These are phyloP conservation scores for Drosophila villosipedis DNA, from an alignment of 2,888 invertebrate genomes.

Conservation along the genomic window DNA sequence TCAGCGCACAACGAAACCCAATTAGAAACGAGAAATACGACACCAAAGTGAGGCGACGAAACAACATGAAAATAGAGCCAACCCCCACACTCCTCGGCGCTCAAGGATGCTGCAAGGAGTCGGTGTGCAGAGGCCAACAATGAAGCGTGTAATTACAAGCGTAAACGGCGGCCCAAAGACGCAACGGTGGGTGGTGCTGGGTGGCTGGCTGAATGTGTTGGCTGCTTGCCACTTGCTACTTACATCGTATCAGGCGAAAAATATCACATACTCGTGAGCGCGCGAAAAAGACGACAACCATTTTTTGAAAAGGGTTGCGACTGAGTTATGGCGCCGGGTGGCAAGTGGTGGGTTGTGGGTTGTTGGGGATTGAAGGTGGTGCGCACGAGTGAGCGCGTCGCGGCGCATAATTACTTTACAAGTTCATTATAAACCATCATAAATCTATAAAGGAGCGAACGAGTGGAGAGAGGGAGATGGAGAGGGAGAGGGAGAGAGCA, in stretches of 20 bases:
- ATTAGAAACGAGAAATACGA: slow-evolving; percentile 82
- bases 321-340: slow-evolving; percentile 58
- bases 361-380: slow-evolving; percentile 41
- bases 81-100: slow-evolving; percentile 8
- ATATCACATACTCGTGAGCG: slow-evolving; percentile 61
- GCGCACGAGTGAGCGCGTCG: slow-evolving; percentile 58
- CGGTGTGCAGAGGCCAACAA: slow-evolving; percentile 76
- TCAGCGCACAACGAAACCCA: slow-evolving; percentile 78
- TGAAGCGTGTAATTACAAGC: slow-evolving; percentile 85
- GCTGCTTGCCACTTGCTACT: slow-evolving; percentile 17
- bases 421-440: slow-evolving; percentile 85
- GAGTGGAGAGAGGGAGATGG: not conserved
- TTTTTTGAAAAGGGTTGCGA: slow-evolving; percentile 77
- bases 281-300: slow-evolving; percentile 64
- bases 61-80: slow-evolving; percentile 78
- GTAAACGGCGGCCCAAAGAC: slow-evolving; percentile 70
- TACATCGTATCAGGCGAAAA: slow-evolving; percentile 48
- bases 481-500: not conserved
- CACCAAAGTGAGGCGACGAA: slow-evolving; percentile 81
- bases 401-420: slow-evolving; percentile 85
- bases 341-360: not conserved
- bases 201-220: slow-evolving; percentile 5
- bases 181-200: slow-evolving; percentile 53
- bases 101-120: slow-evolving; percentile 37
- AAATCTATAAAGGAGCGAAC: slow-evolving; percentile 78